A percentile compares a stretch with the other conserved stretches of the same genome.
Evolutionary conservation across 2,888 invertebrate species (phyloP).

Genomic region (Philereme vetulata): DNA sequence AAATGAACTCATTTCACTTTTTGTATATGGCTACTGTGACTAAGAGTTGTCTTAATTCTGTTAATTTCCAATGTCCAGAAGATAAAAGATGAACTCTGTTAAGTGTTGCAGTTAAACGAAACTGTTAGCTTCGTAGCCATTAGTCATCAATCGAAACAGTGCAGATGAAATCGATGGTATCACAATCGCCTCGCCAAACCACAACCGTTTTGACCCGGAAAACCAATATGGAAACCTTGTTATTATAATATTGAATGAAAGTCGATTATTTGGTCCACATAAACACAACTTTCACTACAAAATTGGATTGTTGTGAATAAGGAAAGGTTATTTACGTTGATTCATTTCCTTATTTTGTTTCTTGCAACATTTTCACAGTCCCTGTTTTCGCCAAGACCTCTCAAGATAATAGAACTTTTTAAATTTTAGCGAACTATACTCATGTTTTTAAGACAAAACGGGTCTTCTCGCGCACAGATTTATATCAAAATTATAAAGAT

Average conservation of each 20-base stretch:
- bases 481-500: no score
- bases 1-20: no score
- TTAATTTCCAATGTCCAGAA: no score
- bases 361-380: background rate
- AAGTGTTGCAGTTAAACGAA: no score
- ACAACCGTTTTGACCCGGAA: constrained; percentile 29
- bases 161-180: constrained; percentile 28
- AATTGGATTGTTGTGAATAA: constrained; percentile 35
- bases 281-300: constrained; percentile 17
- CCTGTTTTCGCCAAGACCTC: background rate
- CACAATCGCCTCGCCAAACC: constrained; percentile 29
- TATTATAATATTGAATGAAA: constrained; percentile 38
- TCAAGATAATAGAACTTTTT: background rate
- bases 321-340: constrained; percentile 28
- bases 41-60: no score
- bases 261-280: constrained; percentile 34
- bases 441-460: no score
- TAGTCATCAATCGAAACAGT: background rate
- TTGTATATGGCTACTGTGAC: no score
- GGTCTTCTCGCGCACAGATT: no score
- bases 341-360: constrained; percentile 24
- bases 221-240: constrained; percentile 32
- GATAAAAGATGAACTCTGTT: no score
- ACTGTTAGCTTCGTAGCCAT: constrained; percentile 5
- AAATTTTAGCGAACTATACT: no score